These are phyloP conservation scores for Volucella bombylans DNA, from an alignment of 2,888 invertebrate species.

Conservation along the genomic window DNA sequence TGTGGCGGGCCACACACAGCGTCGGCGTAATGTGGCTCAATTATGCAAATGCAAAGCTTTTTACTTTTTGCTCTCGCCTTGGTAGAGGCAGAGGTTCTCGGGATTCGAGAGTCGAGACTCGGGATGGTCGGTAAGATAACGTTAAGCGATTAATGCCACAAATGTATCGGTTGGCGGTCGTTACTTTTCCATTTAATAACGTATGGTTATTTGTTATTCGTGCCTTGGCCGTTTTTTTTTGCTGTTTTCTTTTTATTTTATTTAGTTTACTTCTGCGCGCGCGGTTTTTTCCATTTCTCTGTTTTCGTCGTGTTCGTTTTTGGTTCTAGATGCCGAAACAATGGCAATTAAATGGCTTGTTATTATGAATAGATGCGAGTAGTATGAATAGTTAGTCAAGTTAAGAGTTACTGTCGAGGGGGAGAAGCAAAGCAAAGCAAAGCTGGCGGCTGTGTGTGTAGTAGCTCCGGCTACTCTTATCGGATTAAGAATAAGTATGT, in stretches of 20 bases:
- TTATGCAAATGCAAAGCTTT: constrained; percentile 71
- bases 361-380: constrained; percentile 32
- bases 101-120: not conserved
- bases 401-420: not conserved
- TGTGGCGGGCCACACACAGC: constrained; percentile 66
- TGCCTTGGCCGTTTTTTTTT: constrained; percentile 38
- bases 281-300: constrained; percentile 7
- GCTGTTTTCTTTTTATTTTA: not conserved
- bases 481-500: no score
- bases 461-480: no score
- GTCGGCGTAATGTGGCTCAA: constrained; percentile 71
- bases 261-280: constrained; percentile 30
- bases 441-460: not conserved
- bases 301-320: constrained; percentile 14
- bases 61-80: constrained; percentile 48
- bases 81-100: constrained; percentile 45
- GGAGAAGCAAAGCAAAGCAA: not conserved
- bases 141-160: constrained; percentile 69
- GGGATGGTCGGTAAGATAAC: constrained; percentile 46
- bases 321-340: constrained; percentile 52
- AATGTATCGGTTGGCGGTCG: constrained; percentile 72
- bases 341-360: constrained; percentile 63
- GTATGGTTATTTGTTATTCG: constrained; percentile 72
- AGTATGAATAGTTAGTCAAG: constrained; percentile 23
- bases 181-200: constrained; percentile 68